Conservation (phyloP, 2,797 vertebrate species). For the Trematomus bernacchii region DNA sequence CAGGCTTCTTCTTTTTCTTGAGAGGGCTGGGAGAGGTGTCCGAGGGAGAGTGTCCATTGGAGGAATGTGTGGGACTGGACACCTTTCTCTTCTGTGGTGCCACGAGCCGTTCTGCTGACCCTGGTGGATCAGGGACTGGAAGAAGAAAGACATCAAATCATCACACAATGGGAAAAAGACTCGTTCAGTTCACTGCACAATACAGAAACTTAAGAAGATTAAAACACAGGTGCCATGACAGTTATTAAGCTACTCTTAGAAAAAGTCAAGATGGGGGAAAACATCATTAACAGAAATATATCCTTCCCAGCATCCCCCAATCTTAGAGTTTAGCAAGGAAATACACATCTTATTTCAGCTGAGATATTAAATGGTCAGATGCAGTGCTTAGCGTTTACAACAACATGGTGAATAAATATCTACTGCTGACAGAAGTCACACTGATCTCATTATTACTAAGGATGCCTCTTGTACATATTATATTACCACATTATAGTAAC, state of each 20-base stretch:
- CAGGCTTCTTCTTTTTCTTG: constrained; percentile 99
- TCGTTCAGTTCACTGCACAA: constrained; percentile 13
- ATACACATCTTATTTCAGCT: constrained; percentile 18
- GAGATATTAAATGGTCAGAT: neutral
- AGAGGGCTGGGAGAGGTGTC: constrained; percentile 95
- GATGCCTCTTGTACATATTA: constrained; percentile 17
- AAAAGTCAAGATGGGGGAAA: constrained; percentile 1
- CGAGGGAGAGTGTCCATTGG: constrained; percentile 97
- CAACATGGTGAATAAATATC: neutral
- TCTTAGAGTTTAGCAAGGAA: neutral
- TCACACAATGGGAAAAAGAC: constrained; percentile 18
- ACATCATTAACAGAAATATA: neutral
- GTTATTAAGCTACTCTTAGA: neutral
- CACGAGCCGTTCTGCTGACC: constrained; percentile 89
- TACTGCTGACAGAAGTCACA: constrained; percentile 12
- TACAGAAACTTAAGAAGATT: neutral
- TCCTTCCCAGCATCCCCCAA: neutral
- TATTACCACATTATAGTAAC: constrained; percentile 24
- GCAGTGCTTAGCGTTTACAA: neutral
- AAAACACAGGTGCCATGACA: neutral
- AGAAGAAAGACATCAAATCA: constrained; percentile 21
- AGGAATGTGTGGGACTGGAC: constrained; percentile 96
- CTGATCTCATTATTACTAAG: neutral
- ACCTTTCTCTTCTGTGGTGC: constrained; percentile 93
- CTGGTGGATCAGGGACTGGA: constrained; percentile 88